Evolutionary conservation across 1,140 invertebrate genomes (phyloP), one percentile per base, ranked within the genome.

Genomic region (Caerostris darwini): DNA sequence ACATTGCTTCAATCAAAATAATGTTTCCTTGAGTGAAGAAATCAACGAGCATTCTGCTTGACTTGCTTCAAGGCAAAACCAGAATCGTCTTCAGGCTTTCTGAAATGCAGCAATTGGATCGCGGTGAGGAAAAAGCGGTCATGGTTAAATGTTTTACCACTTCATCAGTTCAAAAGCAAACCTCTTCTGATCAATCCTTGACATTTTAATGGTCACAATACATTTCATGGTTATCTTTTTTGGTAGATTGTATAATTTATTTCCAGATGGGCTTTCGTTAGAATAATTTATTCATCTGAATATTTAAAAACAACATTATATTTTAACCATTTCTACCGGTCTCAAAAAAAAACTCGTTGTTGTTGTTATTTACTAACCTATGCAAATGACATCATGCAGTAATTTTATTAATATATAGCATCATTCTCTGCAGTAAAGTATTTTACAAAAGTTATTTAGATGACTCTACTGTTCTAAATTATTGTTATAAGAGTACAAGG

Each of bases 81-180:
- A 5, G 54, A 69, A 69, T 90, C 87, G 87, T 69, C 64, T 90
- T 90, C 61, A 69, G 8, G 87, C 64, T 77, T 53, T 50, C 34
- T 7, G n/a, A 67, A 77, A 77, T 34, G 71, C 19, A 50, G 71
- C 71, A 56, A 56, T 56, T 90, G 87, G 87, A 67, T n/a, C 57
- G 67, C 87, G 67, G 50, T 50, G 64, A 50, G 12, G 14, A 90
- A 90, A 90, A 90, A 59, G 69, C 19, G 89, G 89, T 90, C 89
- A 90, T 90, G 89, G 89, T 90, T 90, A 56, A 77, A 53, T n/a
- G n/a, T 90, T 81, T 34, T 59, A 90, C 89, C 71, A 81, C 67
- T 90, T 56, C 71, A 90, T 90, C 89, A 53, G 17, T 90, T 71
- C 57, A 54, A 90, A 61, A 90, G 67, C 57, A 90, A 89, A 89